A percentile compares a stretch with the other conserved stretches of the same genome.
Conservation (phyloP, 2,888 invertebrate genomes). For the Ormyrus rosae region DNA sequence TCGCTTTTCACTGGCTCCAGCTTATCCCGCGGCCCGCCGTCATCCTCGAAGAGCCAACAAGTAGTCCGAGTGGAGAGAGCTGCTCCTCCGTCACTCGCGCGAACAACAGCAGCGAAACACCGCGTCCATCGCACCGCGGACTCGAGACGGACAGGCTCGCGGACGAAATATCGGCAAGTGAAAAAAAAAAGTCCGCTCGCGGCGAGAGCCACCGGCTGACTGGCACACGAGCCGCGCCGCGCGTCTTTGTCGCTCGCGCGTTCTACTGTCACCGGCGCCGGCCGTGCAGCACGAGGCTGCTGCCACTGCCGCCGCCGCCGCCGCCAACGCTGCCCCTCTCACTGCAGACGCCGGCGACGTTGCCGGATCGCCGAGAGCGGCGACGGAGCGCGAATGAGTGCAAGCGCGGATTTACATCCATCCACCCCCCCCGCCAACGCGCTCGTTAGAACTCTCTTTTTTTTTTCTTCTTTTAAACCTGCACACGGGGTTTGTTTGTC, state of each 20-base stretch:
- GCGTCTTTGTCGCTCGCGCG: constrained; percentile 15
- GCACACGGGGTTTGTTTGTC: too few relatives aligned
- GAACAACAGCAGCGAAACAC: not conserved
- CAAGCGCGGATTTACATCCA: not conserved
- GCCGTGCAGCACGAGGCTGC: not conserved
- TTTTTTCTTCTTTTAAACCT: not conserved
- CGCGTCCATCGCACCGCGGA: not conserved
- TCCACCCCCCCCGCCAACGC: too few relatives aligned
- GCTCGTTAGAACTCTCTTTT: not conserved
- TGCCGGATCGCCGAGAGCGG: constrained; percentile 37
- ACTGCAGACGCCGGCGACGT: constrained; percentile 51
- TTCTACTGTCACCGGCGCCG: constrained; percentile 13
- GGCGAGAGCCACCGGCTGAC: constrained; percentile 69
- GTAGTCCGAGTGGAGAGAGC: too few relatives aligned
- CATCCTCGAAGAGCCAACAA: too few relatives aligned
- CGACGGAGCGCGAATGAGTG: not conserved
- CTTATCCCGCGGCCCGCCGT: too few relatives aligned
- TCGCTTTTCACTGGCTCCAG: not conserved
- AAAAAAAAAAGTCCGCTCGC: constrained; percentile 38
- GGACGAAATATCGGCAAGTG: not conserved
- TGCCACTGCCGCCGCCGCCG: constrained; percentile 6
- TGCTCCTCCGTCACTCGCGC: not conserved
- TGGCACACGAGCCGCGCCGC: constrained; percentile 49
- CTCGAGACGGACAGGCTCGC: not conserved
- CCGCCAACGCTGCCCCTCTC: not conserved